phyloP scores from a whole-genome alignment of 2,888 invertebrate genomes.

The Epistrophella euchroma region DNA sequence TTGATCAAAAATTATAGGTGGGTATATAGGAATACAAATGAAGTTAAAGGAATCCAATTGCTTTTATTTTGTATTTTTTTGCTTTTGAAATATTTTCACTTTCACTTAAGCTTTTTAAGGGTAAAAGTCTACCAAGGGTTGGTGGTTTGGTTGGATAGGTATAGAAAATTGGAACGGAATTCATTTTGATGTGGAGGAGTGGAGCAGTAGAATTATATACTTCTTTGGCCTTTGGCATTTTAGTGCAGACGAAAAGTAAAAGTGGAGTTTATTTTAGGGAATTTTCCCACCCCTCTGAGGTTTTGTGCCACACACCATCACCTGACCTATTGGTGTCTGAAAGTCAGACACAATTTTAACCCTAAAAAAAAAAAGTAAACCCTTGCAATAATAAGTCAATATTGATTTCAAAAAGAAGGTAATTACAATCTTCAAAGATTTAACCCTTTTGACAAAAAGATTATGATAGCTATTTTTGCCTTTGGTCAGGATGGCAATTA shows the following conservation, averaged over 20 bases:
- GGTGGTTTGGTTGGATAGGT: not conserved
- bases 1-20: not conserved
- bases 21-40: not conserved
- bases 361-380: not conserved
- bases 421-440: slow-evolving; percentile 21
- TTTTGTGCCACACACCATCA: not conserved
- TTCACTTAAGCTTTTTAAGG: slow-evolving; percentile 21
- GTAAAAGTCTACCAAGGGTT: slow-evolving; percentile 17
- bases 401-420: slow-evolving; percentile 31
- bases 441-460: slow-evolving; percentile 1
- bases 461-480: slow-evolving; percentile 22
- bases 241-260: slow-evolving; percentile 7
- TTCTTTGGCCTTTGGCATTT: slow-evolving; percentile 27
- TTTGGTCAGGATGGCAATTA: slow-evolving; percentile 56
- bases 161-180: not conserved
- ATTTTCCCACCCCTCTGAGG: not conserved
- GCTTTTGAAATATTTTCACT: slow-evolving; percentile 22
- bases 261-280: slow-evolving; percentile 9
- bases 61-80: not conserved
- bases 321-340: slow-evolving; percentile 21
- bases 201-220: not conserved
- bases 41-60: slow-evolving; percentile 24
- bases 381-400: slow-evolving; percentile 8
- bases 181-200: not conserved
- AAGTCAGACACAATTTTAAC: not conserved